Evolutionary conservation across 2,797 vertebrate genomes (phyloP), one percentile per base, ranked within the genome.

Genomic region (Lates japonicus): DNA sequence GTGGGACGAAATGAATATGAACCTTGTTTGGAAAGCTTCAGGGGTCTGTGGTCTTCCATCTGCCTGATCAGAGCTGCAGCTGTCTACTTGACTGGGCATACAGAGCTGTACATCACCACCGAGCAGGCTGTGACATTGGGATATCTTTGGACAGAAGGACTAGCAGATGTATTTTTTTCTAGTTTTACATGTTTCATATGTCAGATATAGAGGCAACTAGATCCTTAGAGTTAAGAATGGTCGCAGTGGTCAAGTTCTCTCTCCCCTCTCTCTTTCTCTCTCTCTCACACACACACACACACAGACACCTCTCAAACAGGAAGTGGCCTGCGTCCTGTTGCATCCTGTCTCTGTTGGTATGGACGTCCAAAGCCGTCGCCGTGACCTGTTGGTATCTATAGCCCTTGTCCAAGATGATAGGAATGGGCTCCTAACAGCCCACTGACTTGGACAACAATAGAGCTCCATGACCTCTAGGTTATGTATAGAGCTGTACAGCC

Each of bases 371-470:
- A 91, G 76, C 72, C 49, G 59, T 72, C 73, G 69, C 81, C 81
- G 63, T 89, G 92, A 94, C 92, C 88, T 80, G 70, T 44, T 80
- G 82, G 85, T 95, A 95, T 95, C 90, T 95, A 93, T 95, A 95
- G 91, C 80, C 19, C 59, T 74, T 58, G 90, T 87, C 80, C 81
- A 89, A 83, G 87, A 87, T 77, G 74, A 80, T 76, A 76, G 90
- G 88, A 93, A 92, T 89, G 78, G 83, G 81, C 82, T 85, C 82
- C 81, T 88, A 57, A 76, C 9, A 37, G 64, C 70, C 85, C n/a
- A 75, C 78, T 61, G 79, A 83, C 82, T 80, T 25, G 69, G 76
- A 88, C 89, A 84, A 92, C 93, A 93, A 92, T 93, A 90, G 91
- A 83, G 77, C 81, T 81, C 51, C 42, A 39, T 88, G 87, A 90